phyloP scores from a whole-genome alignment of 2,888 invertebrate genomes.

The Deroplatys truncata region DNA sequence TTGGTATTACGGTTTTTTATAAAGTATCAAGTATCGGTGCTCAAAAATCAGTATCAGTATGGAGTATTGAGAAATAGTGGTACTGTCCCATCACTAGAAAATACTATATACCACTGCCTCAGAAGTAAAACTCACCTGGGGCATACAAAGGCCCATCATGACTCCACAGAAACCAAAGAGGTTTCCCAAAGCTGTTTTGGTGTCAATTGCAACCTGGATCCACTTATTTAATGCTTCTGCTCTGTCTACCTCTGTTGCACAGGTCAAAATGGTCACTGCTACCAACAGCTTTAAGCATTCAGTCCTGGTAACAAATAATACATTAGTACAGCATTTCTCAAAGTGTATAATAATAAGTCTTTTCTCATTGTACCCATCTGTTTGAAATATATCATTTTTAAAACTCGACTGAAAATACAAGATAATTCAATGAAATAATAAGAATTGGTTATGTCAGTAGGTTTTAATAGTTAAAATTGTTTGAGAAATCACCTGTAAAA shows the following conservation, averaged over 20 bases:
- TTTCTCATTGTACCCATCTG: too few species aligned
- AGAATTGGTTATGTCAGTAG: too few species aligned
- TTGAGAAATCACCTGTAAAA: too few species aligned
- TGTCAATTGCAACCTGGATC: conserved; percentile 89
- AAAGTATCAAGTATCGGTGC: too few species aligned
- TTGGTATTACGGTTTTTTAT: too few species aligned
- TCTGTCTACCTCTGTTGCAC: conserved; percentile 75
- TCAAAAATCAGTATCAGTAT: too few species aligned
- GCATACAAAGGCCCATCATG: conserved; percentile 84
- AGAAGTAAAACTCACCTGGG: conserved; percentile 59
- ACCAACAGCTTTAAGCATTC: conserved; percentile 84
- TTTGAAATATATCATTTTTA: neutral
- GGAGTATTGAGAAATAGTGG: too few species aligned
- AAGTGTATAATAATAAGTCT: too few species aligned
- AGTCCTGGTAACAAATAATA: conserved; percentile 53
- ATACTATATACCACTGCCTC: too few species aligned
- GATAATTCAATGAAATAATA: neutral
- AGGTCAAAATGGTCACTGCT: conserved; percentile 83
- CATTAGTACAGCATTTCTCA: neutral
- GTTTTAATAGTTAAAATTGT: too few species aligned
- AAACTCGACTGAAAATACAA: neutral
- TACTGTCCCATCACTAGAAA: too few species aligned
- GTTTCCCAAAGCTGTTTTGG: conserved; percentile 87
- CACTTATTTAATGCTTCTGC: conserved; percentile 87
- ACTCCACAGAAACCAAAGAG: conserved; percentile 87